Percentiles rank a stretch among this genome's conserved stretches.
Conservation (phyloP, 2,797 vertebrate genomes). For the Lithobates pipiens region DNA sequence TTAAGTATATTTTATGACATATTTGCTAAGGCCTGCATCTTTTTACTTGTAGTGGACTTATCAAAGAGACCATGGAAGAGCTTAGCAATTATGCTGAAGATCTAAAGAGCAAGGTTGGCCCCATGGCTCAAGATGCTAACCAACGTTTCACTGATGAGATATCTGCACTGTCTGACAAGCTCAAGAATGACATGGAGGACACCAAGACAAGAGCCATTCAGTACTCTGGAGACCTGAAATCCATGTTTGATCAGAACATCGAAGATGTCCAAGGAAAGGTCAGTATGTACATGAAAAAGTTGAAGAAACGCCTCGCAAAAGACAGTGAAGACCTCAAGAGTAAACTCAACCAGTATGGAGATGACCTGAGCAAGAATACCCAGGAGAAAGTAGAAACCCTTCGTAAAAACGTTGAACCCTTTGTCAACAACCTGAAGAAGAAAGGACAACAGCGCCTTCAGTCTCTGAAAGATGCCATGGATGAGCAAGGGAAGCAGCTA, state of each 20-base stretch:
- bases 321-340: constrained; percentile 78
- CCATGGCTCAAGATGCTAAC: constrained; percentile 75
- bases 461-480: constrained; percentile 70
- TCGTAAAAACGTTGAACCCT: constrained; percentile 72
- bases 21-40: neutral
- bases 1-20: neutral
- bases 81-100: constrained; percentile 71
- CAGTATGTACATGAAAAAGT: constrained; percentile 71
- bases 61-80: constrained; percentile 78
- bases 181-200: constrained; percentile 76
- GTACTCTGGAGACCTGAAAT: constrained; percentile 76
- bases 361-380: constrained; percentile 77
- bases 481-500: constrained; percentile 47
- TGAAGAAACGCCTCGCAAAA: constrained; percentile 80
- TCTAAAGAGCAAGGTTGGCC: constrained; percentile 51
- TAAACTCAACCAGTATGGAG: constrained; percentile 74
- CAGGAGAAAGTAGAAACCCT: constrained; percentile 75
- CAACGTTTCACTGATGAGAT: constrained; percentile 74
- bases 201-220: constrained; percentile 76
- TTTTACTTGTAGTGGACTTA: constrained; percentile 74
- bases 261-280: constrained; percentile 74
- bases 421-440: constrained; percentile 69
- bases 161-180: constrained; percentile 74
- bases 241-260: constrained; percentile 76
- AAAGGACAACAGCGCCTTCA: constrained; percentile 69